phyloP scores from a whole-genome alignment of 2,888 invertebrate genomes.

The Acleris holmiana region DNA sequence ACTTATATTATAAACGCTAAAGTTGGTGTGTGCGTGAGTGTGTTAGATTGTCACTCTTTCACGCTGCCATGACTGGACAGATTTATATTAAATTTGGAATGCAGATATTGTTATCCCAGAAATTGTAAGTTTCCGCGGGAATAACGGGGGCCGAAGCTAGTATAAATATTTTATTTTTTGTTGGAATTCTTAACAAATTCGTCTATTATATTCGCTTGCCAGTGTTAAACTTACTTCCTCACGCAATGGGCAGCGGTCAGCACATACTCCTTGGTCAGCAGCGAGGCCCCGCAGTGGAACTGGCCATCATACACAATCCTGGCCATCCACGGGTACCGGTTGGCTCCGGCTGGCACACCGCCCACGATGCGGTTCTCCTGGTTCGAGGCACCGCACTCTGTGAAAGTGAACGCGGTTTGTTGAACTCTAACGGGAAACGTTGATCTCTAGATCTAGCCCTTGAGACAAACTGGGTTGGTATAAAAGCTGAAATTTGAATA shows the following conservation, averaged over 20 bases:
- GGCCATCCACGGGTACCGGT: conserved; percentile 95
- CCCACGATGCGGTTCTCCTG: conserved; percentile 95
- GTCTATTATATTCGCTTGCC: neutral
- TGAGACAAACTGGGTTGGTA: conserved; percentile 4
- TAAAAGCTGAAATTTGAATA: neutral
- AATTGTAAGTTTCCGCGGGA: too few relatives aligned
- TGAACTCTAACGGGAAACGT: conserved; percentile 47
- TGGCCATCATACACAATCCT: conserved; percentile 94
- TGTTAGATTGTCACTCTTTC: too few relatives aligned
- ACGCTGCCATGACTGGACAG: too few relatives aligned
- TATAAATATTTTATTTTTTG: too few relatives aligned
- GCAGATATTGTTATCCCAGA: too few relatives aligned
- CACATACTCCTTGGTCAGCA: conserved; percentile 92
- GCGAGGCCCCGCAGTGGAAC: conserved; percentile 94
- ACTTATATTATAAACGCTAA: too few relatives aligned
- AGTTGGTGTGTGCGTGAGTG: too few relatives aligned
- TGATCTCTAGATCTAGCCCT: conserved; percentile 25
- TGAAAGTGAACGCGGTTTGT: conserved; percentile 59
- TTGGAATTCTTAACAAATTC: too few relatives aligned
- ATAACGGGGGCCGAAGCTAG: too few relatives aligned
- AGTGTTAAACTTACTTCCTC: conserved; percentile 81
- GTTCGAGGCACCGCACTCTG: conserved; percentile 93
- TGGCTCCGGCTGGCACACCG: conserved; percentile 91
- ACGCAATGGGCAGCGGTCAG: conserved; percentile 95
- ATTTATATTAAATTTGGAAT: too few relatives aligned